Evolutionary conservation across 2,113 vertebrate genomes (phyloP).

Genomic region (Podocnemis expansa): DNA sequence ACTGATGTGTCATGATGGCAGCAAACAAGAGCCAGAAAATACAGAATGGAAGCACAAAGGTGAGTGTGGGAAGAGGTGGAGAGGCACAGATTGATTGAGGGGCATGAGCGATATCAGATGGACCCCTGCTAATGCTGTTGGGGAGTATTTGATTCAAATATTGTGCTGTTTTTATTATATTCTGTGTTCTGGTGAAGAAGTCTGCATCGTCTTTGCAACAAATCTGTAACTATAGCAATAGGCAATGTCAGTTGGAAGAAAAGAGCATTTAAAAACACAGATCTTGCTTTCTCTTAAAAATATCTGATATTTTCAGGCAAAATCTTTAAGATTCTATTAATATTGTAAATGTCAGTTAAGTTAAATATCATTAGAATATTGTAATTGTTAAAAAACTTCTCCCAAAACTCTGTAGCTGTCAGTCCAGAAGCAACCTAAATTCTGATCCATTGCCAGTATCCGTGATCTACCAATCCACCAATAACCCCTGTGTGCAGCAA

Average conservation of each 20-base stretch:
- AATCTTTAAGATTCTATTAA: not conserved
- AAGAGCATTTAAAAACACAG: not conserved
- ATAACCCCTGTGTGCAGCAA: not conserved
- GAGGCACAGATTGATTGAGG: not conserved
- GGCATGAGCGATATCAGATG: rapidly evolving
- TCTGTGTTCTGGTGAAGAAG: rapidly evolving
- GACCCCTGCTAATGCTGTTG: not conserved
- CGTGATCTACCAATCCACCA: rapidly evolving
- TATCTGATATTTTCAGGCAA: not conserved
- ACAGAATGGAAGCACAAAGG: constrained; percentile 72
- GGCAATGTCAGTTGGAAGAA: not conserved
- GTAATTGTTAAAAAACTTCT: not conserved
- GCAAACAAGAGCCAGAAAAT: constrained; percentile 50
- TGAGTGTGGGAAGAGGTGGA: constrained; percentile 27
- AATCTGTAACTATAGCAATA: not conserved
- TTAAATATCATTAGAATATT: not conserved
- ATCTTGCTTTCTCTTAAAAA: not conserved
- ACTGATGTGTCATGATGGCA: constrained; percentile 29
- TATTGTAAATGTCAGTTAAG: not conserved
- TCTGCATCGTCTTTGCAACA: not conserved
- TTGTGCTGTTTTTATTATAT: rapidly evolving
- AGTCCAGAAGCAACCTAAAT: not conserved
- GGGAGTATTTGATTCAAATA: rapidly evolving
- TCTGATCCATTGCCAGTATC: rapidly evolving
- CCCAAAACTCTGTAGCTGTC: not conserved